These are phyloP conservation scores for Antigone vipio DNA, from an alignment of 2,113 vertebrate species.

Conservation along the genomic window DNA sequence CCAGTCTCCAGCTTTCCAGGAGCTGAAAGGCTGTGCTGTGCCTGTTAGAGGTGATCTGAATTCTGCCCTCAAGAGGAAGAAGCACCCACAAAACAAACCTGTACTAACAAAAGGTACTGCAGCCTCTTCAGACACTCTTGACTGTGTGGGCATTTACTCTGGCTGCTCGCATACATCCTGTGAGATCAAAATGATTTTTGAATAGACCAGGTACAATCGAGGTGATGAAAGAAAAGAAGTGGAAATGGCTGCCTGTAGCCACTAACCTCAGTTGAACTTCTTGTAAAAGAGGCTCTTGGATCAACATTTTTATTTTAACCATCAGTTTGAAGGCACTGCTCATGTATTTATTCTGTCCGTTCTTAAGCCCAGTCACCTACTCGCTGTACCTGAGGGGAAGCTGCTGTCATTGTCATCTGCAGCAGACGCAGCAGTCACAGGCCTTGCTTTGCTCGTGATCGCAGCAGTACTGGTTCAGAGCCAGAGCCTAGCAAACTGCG, in stretches of 20 bases:
- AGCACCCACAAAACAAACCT: neutral
- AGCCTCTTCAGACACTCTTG: neutral
- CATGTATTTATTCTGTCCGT: neutral
- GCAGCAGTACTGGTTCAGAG: neutral
- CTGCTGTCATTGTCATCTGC: neutral
- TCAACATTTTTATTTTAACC: neutral
- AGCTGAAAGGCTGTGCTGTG: neutral
- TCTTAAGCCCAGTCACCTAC: neutral
- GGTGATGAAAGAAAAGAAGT: neutral
- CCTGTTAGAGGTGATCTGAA: neutral
- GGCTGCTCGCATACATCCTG: neutral
- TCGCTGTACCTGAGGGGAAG: neutral
- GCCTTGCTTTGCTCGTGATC: neutral
- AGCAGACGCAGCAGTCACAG: neutral
- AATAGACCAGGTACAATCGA: neutral
- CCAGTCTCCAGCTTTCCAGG: neutral
- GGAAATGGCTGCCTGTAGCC: neutral
- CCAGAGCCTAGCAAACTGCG: neutral
- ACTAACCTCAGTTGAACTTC: neutral
- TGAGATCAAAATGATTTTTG: neutral
- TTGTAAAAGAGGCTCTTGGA: neutral
- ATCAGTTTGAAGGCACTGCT: neutral
- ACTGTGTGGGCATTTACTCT: neutral
- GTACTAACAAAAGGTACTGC: neutral
- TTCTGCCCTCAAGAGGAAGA: neutral